Percentiles rank a stretch among this genome's conserved stretches.
Evolutionary conservation across 2,888 invertebrate genomes (phyloP).

Genomic region (Leucoma salicis): DNA sequence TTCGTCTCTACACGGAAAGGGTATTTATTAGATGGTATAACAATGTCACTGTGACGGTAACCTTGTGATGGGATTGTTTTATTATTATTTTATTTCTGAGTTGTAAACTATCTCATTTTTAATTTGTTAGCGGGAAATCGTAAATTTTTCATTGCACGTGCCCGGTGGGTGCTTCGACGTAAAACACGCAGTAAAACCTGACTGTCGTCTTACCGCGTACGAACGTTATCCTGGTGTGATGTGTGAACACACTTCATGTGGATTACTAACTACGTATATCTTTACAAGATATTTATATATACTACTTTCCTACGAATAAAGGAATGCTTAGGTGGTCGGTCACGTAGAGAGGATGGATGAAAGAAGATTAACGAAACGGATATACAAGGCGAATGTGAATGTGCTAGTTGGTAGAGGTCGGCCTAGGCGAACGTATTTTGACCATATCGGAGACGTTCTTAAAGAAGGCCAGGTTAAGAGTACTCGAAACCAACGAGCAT

Average conservation of each 20-base stretch:
- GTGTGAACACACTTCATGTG: slow-evolving; percentile 39
- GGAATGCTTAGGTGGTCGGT: too few relatives aligned
- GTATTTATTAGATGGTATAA: slow-evolving; percentile 76
- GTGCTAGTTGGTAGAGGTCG: too few relatives aligned
- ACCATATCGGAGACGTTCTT: too few relatives aligned
- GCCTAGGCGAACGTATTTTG: too few relatives aligned
- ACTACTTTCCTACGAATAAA: too few relatives aligned
- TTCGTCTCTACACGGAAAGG: too few relatives aligned
- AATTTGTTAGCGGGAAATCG: slow-evolving; percentile 70
- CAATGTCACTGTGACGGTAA: slow-evolving; percentile 64
- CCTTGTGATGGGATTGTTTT: slow-evolving; percentile 68
- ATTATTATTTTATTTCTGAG: slow-evolving; percentile 71
- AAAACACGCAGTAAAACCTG: slow-evolving; percentile 62
- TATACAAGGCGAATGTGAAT: too few relatives aligned
- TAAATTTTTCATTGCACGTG: slow-evolving; percentile 68
- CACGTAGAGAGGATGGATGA: too few relatives aligned
- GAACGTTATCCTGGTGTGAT: slow-evolving; percentile 35
- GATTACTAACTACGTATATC: not conserved
- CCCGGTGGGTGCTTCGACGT: slow-evolving; percentile 48
- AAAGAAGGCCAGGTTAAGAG: too few relatives aligned
- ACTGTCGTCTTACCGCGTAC: slow-evolving; percentile 49
- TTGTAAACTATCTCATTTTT: slow-evolving; percentile 77
- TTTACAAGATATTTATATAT: too few relatives aligned
- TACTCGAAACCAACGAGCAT: too few relatives aligned
- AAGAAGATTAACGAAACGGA: too few relatives aligned